Evolutionary conservation across 2,113 vertebrate genomes (phyloP).

Genomic region (Brachyhypopomus gauderio): DNA sequence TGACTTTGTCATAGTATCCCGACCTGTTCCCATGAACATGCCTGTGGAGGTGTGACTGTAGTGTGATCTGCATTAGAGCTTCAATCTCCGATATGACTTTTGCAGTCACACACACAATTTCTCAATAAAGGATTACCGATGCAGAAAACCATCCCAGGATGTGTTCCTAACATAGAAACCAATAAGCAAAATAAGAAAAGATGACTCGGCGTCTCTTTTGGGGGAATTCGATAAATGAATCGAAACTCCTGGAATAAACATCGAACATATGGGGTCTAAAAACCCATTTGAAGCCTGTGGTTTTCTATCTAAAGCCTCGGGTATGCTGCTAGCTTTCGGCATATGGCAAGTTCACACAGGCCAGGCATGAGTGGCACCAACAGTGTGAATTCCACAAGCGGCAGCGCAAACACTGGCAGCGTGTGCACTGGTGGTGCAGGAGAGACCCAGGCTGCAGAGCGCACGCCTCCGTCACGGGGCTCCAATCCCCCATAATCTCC

Average conservation of each 20-base stretch:
- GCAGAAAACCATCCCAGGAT: background rate
- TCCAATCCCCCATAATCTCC: slow-evolving; percentile 26
- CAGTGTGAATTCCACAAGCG: slow-evolving; percentile 6
- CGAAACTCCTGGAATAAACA: background rate
- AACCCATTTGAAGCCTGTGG: background rate
- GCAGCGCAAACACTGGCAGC: slow-evolving; percentile 24
- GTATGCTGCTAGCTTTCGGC: slow-evolving; percentile 42
- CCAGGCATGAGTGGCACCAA: slow-evolving; percentile 32
- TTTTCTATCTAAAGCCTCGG: slow-evolving; percentile 36
- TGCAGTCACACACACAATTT: background rate
- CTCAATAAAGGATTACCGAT: background rate
- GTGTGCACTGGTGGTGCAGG: slow-evolving; percentile 11
- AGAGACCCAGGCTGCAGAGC: slow-evolving; percentile 1
- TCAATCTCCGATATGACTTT: background rate
- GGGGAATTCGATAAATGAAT: background rate
- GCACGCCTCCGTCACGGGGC: background rate
- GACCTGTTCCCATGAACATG: background rate
- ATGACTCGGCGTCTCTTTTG: background rate
- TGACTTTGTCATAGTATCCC: background rate
- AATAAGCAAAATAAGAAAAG: background rate
- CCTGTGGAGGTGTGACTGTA: background rate
- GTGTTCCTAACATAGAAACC: background rate
- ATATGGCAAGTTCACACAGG: slow-evolving; percentile 55
- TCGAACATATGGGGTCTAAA: slow-evolving; percentile 22
- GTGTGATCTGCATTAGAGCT: background rate